Percentiles rank a stretch among this genome's conserved stretches.
Evolutionary conservation across 2,113 vertebrate genomes (phyloP).

Genomic region (Solenodon paradoxus): DNA sequence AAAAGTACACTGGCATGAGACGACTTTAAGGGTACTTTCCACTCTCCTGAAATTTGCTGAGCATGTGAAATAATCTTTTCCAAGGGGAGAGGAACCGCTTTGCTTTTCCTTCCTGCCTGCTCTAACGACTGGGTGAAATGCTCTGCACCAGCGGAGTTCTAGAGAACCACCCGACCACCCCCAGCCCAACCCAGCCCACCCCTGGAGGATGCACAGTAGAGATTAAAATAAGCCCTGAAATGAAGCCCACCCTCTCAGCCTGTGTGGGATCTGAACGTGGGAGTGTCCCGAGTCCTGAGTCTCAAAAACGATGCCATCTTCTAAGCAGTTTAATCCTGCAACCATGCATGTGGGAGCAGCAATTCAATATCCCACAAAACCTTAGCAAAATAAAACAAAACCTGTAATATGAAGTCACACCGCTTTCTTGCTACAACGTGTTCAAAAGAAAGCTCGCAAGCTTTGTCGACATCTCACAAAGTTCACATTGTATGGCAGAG

Average conservation of each 20-base stretch:
- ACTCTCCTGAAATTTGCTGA: not conserved
- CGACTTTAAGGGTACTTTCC: not conserved
- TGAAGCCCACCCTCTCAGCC: not conserved
- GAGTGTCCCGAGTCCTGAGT: not conserved
- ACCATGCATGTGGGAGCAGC: not conserved
- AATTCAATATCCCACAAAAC: constrained; percentile 14
- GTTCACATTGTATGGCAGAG: constrained; percentile 49
- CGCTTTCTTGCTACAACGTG: not conserved
- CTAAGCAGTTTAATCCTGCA: not conserved
- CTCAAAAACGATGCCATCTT: not conserved
- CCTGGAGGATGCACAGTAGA: too few relatives aligned
- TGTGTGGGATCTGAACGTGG: not conserved
- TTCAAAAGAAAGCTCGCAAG: not conserved
- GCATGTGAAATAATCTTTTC: not conserved
- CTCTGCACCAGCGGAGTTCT: not conserved
- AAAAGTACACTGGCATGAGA: not conserved
- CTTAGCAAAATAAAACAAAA: not conserved
- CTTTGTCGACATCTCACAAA: constrained; percentile 27
- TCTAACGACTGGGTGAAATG: not conserved
- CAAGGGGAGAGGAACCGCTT: not conserved
- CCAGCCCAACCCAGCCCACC: too few relatives aligned
- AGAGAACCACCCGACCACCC: not conserved
- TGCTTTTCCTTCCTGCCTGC: too few relatives aligned
- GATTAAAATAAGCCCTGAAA: not conserved
- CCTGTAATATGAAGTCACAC: not conserved